Base-by-base conservation (phyloP, 2,888 invertebrate genomes). In the Cephus sareptanus region DNA sequence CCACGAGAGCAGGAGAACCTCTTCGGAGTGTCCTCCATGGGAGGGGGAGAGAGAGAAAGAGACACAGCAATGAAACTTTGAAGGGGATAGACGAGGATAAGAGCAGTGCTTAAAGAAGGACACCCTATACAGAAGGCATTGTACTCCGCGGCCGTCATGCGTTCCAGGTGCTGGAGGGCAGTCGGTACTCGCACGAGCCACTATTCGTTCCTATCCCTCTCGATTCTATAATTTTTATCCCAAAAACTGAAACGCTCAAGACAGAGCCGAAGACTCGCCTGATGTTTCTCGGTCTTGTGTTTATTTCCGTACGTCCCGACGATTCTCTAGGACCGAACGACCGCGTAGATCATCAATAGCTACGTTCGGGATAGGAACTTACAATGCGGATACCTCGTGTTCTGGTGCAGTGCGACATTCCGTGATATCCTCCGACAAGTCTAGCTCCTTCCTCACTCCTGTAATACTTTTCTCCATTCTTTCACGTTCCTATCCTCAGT, bases 121-220 rank as follows among this genome's bases (percentile, higher is more conserved):
- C 85, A 85, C 82, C 80, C 83, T 81, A 81, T 82, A 81, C 83
- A 83, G 84, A 80, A 87, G 88, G 86, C 87, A 87, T 87, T 87
- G 87, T 87, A 88, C 88, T 84, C 85, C 68, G 81, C 84, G 81
- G 81, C 83, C 86, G 84, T 86, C 86, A 83, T 83, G 85, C 85
- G 78, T 80, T 84, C 87, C 88, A 87, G 88, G 87, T 88, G 87
- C 85, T 81, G 82, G 83, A 82, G 83, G 81, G 82, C 84, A 85
- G 83, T 83, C 81, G 85, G 76, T 76, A 71, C 80, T 86, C 82
- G 83, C 81, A 80, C 82, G 81, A 80, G 82, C 78, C 83, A 80
- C 77, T 74, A 82, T 76, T 80, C 77, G 33, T 78, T 81, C 79
- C 77, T 77, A 76, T 80, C 77, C 76, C 71, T 56, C 73, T 75